phyloP scores from a whole-genome alignment of 2,797 vertebrate species.

The Microctenopoma stevenorrisi region DNA sequence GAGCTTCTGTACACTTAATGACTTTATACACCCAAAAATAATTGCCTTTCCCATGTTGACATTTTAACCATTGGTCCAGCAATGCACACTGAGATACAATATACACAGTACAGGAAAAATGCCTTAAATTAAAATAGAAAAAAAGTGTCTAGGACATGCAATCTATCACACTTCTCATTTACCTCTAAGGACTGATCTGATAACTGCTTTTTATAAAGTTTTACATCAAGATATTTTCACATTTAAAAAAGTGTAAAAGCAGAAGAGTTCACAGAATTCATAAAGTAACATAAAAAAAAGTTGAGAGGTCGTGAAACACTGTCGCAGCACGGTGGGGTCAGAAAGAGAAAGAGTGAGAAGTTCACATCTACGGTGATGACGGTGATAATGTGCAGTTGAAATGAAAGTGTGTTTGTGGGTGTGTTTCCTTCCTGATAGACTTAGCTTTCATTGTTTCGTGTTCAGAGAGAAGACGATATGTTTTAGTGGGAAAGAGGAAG shows the following conservation, averaged over 20 bases:
- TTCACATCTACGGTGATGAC: background rate
- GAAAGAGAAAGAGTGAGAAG: background rate
- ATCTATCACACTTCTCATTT: slow-evolving; percentile 45
- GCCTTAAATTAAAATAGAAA: slow-evolving; percentile 44
- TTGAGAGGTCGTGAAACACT: background rate
- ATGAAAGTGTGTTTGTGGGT: background rate
- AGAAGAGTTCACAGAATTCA: slow-evolving; percentile 41
- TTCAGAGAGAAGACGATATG: slow-evolving; percentile 24
- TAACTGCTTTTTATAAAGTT: slow-evolving; percentile 23
- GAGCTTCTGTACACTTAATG: slow-evolving; percentile 46
- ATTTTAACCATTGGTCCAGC: slow-evolving; percentile 72
- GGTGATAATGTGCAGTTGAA: background rate
- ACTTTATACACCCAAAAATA: slow-evolving; percentile 42
- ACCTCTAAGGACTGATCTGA: slow-evolving; percentile 29
- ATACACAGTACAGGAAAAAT: slow-evolving; percentile 41
- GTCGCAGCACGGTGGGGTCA: background rate
- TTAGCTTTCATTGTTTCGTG: slow-evolving; percentile 8
- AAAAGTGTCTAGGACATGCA: slow-evolving; percentile 61
- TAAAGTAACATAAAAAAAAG: slow-evolving; percentile 1
- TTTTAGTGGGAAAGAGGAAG: background rate
- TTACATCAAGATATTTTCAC: slow-evolving; percentile 67
- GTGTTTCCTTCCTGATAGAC: slow-evolving; percentile 7
- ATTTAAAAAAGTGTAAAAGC: slow-evolving; percentile 43
- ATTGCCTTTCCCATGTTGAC: slow-evolving; percentile 6
- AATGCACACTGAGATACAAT: slow-evolving; percentile 49